phyloP scores from a whole-genome alignment of 2,113 vertebrate species.

The Dromas ardeola region DNA sequence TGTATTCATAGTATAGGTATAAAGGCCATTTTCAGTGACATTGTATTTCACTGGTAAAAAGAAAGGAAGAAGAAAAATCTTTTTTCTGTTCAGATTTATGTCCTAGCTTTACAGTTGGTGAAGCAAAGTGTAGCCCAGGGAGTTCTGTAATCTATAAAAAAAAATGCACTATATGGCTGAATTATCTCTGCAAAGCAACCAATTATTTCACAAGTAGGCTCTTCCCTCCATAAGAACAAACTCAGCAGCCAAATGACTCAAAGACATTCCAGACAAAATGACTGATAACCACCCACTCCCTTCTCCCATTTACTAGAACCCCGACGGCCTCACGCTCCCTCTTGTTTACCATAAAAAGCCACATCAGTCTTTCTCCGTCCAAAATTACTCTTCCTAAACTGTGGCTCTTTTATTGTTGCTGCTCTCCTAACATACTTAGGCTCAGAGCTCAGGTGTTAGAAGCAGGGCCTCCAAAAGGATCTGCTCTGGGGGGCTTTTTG shows the following conservation, averaged over 20 bases:
- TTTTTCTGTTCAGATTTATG: slow-evolving; percentile 38
- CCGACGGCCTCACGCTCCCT: neutral
- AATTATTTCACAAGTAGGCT: slow-evolving; percentile 20
- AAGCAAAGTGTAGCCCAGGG: slow-evolving; percentile 29
- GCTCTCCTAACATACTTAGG: neutral
- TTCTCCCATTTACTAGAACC: slow-evolving; percentile 21
- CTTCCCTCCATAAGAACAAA: neutral
- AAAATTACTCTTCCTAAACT: neutral
- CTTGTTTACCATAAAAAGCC: slow-evolving; percentile 10
- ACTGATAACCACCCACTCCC: slow-evolving; percentile 12
- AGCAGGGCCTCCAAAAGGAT: neutral
- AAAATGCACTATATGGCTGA: neutral
- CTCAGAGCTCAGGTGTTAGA: neutral
- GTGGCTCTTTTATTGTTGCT: neutral
- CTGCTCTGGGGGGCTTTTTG: neutral
- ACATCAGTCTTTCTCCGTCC: neutral
- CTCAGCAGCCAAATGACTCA: slow-evolving; percentile 5
- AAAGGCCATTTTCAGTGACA: slow-evolving; percentile 1
- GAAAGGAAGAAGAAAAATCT: neutral
- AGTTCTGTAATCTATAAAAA: slow-evolving; percentile 13
- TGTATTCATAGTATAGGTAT: neutral
- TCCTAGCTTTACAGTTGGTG: neutral
- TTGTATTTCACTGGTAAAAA: slow-evolving; percentile 3
- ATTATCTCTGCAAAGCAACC: slow-evolving; percentile 22
- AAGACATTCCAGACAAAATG: neutral